These are phyloP conservation scores for Menura novaehollandiae DNA, from an alignment of 2,113 vertebrate genomes.

Conservation along the genomic window DNA sequence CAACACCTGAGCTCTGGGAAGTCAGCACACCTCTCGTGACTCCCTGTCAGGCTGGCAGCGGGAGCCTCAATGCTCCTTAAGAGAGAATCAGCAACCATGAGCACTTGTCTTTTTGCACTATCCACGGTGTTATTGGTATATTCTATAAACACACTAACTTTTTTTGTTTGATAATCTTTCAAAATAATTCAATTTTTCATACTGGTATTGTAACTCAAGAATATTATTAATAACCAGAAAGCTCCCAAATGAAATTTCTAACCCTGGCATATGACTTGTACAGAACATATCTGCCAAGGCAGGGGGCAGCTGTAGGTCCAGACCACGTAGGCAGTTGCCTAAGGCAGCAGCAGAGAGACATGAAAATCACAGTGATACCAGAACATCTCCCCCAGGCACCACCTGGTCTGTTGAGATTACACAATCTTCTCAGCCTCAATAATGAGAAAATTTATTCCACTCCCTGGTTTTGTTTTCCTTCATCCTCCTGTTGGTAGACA, in stretches of 20 bases:
- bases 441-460: not conserved
- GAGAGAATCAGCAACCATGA: not conserved
- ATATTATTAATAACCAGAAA: not conserved
- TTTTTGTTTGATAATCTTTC: not conserved
- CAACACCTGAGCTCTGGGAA: not conserved
- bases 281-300: not conserved
- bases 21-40: not conserved
- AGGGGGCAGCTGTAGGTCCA: not conserved
- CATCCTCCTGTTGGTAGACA: not conserved
- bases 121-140: not conserved
- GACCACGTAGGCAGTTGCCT: not conserved
- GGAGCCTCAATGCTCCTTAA: not conserved
- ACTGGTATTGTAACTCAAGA: not conserved
- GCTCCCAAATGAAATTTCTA: not conserved
- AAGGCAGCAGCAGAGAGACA: not conserved
- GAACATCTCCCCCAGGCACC: not conserved
- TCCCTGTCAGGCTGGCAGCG: not conserved
- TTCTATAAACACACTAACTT: not conserved
- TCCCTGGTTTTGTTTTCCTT: not conserved
- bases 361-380: not conserved
- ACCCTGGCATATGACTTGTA: not conserved
- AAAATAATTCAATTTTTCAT: not conserved
- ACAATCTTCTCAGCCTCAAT: not conserved
- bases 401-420: not conserved
- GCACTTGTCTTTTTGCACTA: not conserved